Conservation (phyloP, 2,113 vertebrate species). For the Colossoma macropomum region DNA sequence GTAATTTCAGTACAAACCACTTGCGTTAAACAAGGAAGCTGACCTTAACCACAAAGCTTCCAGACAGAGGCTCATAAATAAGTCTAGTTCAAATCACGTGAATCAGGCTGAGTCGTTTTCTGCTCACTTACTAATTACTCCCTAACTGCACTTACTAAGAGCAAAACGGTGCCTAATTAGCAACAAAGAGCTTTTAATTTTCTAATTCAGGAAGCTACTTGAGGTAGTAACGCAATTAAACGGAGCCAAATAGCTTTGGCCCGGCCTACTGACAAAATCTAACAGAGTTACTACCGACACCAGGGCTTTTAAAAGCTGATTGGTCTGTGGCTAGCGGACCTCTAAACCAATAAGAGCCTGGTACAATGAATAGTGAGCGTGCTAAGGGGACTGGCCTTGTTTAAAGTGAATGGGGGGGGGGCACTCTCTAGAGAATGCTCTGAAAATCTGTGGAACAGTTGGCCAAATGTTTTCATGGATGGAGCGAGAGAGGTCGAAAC, state of each 20-base stretch:
- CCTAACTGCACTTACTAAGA: conserved; percentile 20
- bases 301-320: conserved; percentile 17
- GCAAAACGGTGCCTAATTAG: conserved; percentile 31
- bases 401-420: conserved; percentile 36
- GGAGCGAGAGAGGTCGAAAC: conserved; percentile 29
- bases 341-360: conserved; percentile 29
- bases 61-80: conserved; percentile 38
- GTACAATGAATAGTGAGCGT: conserved; percentile 26
- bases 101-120: not conserved
- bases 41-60: conserved; percentile 2
- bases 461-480: conserved; percentile 52
- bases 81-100: conserved; percentile 13
- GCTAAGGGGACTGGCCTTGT: conserved; percentile 32
- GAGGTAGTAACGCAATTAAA: conserved; percentile 31
- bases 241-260: not conserved
- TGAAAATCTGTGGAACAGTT: conserved; percentile 49
- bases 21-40: not conserved
- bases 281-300: conserved; percentile 28
- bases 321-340: conserved; percentile 18
- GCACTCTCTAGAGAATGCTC: conserved; percentile 39
- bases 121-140: conserved; percentile 4
- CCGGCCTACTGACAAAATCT: not conserved
- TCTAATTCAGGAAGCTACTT: conserved; percentile 4
- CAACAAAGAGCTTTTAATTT: conserved; percentile 34
- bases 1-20: not conserved